Percentiles rank a stretch among this genome's conserved stretches.
These are phyloP conservation scores for Ophiothrix spiculata DNA, from an alignment of 35 echinoderm and acorn worm genomes.

Conservation along the genomic window DNA sequence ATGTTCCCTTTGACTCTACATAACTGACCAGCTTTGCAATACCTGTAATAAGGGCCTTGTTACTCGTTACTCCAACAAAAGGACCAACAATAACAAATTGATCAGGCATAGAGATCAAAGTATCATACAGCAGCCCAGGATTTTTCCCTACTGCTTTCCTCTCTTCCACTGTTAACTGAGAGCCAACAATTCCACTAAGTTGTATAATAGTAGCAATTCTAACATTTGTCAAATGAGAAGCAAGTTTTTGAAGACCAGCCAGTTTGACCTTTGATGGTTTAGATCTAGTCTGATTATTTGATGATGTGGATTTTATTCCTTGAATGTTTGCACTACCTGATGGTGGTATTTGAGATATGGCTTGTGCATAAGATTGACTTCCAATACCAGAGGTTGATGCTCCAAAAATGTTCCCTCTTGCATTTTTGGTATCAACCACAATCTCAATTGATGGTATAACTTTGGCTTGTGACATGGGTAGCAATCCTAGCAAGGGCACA, in stretches of 20 bases:
- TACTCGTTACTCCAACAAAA: background rate
- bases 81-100: background rate
- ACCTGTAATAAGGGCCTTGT: background rate
- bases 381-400: background rate
- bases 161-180: background rate
- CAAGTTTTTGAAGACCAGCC: background rate
- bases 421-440: background rate
- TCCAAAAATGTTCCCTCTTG: background rate
- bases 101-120: background rate
- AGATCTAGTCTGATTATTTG: background rate
- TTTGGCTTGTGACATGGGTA: background rate
- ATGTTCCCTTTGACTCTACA: background rate
- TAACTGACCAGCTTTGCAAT: background rate
- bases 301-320: background rate
- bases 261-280: background rate
- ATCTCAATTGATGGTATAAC: constrained; percentile 5
- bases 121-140: background rate
- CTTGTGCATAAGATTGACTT: background rate
- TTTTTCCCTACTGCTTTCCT: background rate
- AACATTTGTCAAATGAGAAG: background rate
- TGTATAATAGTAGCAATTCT: background rate
- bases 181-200: background rate
- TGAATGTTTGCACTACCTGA: background rate
- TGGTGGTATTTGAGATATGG: background rate
- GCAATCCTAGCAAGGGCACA: background rate